phyloP scores from a whole-genome alignment of 2,797 vertebrate genomes.

The Synaphobranchus kaupii region DNA sequence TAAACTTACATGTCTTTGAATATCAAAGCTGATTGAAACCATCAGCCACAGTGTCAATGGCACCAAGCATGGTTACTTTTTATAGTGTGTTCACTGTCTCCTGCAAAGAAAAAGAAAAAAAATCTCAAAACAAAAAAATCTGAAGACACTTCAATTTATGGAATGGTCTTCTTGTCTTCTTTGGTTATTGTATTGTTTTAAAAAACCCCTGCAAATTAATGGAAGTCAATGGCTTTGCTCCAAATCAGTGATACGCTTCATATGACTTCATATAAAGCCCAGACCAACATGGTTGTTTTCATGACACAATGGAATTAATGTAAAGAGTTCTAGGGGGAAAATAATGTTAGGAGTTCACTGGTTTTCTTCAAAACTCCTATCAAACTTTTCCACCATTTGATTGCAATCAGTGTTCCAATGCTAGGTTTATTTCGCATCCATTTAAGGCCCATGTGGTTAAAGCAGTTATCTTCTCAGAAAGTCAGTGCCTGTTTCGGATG shows the following conservation, averaged over 20 bases:
- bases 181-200: not conserved
- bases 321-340: not conserved
- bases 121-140: not conserved
- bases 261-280: not conserved
- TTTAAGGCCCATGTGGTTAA: slow-evolving; percentile 33
- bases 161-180: not conserved
- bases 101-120: not conserved
- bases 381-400: not conserved
- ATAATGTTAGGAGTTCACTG: not conserved
- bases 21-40: not conserved
- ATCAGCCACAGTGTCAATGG: not conserved
- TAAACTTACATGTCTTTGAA: not conserved
- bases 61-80: not conserved
- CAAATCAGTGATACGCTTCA: not conserved
- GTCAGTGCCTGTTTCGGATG: slow-evolving; percentile 45
- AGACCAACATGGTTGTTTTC: slow-evolving; percentile 4
- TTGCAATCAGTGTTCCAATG: not conserved
- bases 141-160: not conserved
- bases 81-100: not conserved
- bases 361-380: not conserved
- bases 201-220: not conserved
- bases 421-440: not conserved
- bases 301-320: not conserved
- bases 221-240: not conserved
- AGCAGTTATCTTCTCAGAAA: slow-evolving; percentile 39